Evolutionary conservation across 2,797 vertebrate species (phyloP), one percentile per base, ranked within the genome.

Genomic region (Smutsia gigantea): DNA sequence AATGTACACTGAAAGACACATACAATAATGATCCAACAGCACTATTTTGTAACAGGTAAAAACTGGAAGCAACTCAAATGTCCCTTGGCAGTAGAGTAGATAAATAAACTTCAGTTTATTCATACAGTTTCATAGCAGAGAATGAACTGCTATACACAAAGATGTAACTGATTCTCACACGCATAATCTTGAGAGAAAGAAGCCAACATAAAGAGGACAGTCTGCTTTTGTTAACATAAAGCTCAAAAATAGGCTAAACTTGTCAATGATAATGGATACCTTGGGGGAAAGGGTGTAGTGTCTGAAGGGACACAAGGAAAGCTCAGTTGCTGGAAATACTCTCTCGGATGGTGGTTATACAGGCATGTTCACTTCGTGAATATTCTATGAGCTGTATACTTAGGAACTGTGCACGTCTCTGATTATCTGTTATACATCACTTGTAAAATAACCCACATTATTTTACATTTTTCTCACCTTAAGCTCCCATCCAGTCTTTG

Each of bases 381-480:
- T 55, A 59, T 59, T 68, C 27, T 42, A 18, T 19, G 31, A 79
- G 37, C 21, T 91, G 5, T 39, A 59, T 8, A 23, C 19, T 89
- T 68, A 55, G 11, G 15, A 86, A 39, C 15, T 69, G n/a, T 51
- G 27, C 0, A 53, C 9, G 68, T 39, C 81, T 94, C 25, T 61
- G 25, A 42, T 9, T 78, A 39, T 15, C 68, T 77, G 68, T 74
- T 59, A 72, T 18, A 63, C 12, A 59, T 51, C 46, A 53, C 81
- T 69, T 95, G 46, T 46, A 46, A 46, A 46, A 46, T 46, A 71
- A 3, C 6, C 7, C 34, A 86, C 11, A 77, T 63, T 81, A 90
- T 81, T 85, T 19, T 53, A 79, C 4, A 75, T 90, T 93, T 94
- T 93, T 85, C 27, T 78, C 46, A 91, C 34, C n/a, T 82, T 51